Base-by-base conservation (phyloP, 2,797 vertebrate species). In the Peromyscus attwateri region DNA sequence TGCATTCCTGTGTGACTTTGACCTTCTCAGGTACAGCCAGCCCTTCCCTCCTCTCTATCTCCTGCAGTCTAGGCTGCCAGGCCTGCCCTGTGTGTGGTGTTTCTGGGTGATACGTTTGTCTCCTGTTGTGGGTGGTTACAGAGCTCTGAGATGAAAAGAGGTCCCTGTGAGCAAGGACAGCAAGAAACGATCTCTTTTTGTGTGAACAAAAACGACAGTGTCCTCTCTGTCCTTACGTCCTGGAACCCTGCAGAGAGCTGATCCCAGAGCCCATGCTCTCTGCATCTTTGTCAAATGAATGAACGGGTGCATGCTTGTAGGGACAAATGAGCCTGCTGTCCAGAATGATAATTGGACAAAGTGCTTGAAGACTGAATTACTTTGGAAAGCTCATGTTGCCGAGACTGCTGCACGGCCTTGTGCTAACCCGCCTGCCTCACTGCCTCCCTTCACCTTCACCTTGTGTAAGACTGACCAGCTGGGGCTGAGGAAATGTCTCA, bases 391-490 rank as follows among this genome's bases (percentile, higher is more conserved):
- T 79, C 7, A 4, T 0, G 40, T 40, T 4, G 3, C 14, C 1
- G 62, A 46, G 0, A 3, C 31, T 1, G 8, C 52, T 1, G 3
- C 0, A 1, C 9, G 21, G 60, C 49, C 75, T 66, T 0, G 0
- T 8, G 17, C 19, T 31, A 52, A 13, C 17, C 4, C 40, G 87
- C n/a, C 70, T 25, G 1, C 21, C 55, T 55, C 25, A 4, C 12
- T 2, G 0, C 25, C 21, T 31, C 43, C 25, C 0, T 1, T 19
- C 75, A 17, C 57, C 49, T 40, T 40, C 68, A 49, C 57, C 73
- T n/a, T 89, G 29, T 14, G 14, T 34, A 34, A 46, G 31, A 31
- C 29, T 8, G 87, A 40, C 55, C 37, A 57, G 49, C n/a, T 31
- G 5, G 43, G 25, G 49, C 85, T 40, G 49, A 37, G 68, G 16